These are phyloP conservation scores for Diarsia rubi DNA, from an alignment of 2,888 invertebrate species.

Conservation along the genomic window DNA sequence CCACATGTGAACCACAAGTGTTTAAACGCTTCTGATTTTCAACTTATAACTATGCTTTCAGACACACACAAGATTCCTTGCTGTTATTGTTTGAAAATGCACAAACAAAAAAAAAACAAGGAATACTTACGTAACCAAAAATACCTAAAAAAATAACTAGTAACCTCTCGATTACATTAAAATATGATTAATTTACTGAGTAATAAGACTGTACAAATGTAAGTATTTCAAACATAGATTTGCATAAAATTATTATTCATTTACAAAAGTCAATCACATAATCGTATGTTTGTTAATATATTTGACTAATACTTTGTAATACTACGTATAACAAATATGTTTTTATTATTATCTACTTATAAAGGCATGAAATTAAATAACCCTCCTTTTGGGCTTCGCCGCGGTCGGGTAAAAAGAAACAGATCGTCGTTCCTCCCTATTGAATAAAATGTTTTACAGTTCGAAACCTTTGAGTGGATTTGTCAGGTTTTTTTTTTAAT, in stretches of 20 bases:
- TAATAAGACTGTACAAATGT: background rate
- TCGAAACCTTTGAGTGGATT: background rate
- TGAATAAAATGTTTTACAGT: background rate
- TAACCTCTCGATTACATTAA: background rate
- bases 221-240: background rate
- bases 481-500: too few relatives aligned
- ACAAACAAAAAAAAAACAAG: too few relatives aligned
- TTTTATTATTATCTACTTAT: background rate
- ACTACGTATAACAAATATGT: background rate
- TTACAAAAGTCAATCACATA: background rate
- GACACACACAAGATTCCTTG: too few relatives aligned
- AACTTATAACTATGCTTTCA: too few relatives aligned
- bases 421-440: too few relatives aligned
- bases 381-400: too few relatives aligned
- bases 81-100: too few relatives aligned
- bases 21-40: too few relatives aligned
- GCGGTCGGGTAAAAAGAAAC: too few relatives aligned
- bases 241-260: background rate
- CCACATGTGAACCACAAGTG: too few relatives aligned
- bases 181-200: background rate
- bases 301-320: background rate
- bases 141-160: background rate
- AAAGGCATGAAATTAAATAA: background rate
- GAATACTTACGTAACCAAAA: background rate
- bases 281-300: background rate